These are phyloP conservation scores for Crax fasciolata DNA, from an alignment of 2,797 vertebrate species.

Conservation along the genomic window DNA sequence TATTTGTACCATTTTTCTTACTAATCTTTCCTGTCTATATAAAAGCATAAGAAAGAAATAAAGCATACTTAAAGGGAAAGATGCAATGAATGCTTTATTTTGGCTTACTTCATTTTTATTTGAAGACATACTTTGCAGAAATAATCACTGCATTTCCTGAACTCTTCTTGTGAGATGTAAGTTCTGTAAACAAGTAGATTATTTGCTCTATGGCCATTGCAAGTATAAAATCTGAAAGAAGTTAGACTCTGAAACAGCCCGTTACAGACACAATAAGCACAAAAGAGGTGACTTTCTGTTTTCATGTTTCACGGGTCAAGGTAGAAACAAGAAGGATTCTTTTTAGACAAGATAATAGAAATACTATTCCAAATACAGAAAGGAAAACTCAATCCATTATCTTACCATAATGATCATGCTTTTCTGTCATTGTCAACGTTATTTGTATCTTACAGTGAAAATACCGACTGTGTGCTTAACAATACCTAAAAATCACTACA, in stretches of 20 bases:
- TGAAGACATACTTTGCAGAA: not conserved
- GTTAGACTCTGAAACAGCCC: not conserved
- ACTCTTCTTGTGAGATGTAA: not conserved
- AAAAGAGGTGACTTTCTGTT: not conserved
- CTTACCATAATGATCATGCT: not conserved
- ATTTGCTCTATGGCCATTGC: not conserved
- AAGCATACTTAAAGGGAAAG: not conserved
- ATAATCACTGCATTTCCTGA: not conserved
- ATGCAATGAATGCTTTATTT: not conserved
- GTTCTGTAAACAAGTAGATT: not conserved
- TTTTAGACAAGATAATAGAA: not conserved
- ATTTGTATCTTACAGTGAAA: not conserved
- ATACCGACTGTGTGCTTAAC: not conserved
- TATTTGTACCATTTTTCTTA: not conserved
- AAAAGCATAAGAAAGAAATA: not conserved
- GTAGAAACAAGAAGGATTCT: not conserved
- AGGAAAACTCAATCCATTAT: not conserved
- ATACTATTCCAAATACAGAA: not conserved
- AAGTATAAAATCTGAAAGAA: not conserved
- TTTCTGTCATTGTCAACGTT: not conserved
- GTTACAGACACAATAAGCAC: not conserved
- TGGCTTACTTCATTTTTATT: not conserved
- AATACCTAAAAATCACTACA: not conserved
- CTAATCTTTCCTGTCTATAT: not conserved
- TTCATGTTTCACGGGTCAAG: not conserved